These are phyloP conservation scores for Catharus fuscescens DNA, from an alignment of 2,113 vertebrate species.

Conservation along the genomic window DNA sequence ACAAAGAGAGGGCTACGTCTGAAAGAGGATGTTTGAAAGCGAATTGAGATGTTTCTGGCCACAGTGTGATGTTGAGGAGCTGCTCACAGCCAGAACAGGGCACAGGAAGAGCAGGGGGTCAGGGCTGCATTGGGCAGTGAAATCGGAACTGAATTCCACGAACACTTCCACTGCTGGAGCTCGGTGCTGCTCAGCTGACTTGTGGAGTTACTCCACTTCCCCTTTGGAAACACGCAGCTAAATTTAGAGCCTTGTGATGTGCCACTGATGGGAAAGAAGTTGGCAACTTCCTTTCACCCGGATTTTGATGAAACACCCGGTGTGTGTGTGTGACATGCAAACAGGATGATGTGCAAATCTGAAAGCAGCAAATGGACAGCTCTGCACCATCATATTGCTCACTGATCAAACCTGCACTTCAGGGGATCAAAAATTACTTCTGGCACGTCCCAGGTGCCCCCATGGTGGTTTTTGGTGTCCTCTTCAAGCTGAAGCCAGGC, in stretches of 20 bases:
- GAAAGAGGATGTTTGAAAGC: slow-evolving; percentile 22
- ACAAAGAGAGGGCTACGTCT: background rate
- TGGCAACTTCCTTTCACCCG: background rate
- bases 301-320: background rate
- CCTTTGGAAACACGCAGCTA: background rate
- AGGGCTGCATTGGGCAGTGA: background rate
- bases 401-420: background rate
- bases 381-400: fast-evolving
- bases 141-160: background rate
- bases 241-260: background rate
- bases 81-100: background rate
- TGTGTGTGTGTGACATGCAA: fast-evolving
- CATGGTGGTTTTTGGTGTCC: fast-evolving
- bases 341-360: no score
- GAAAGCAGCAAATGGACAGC: background rate
- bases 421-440: background rate
- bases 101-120: background rate
- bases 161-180: background rate
- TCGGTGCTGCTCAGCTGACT: background rate
- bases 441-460: fast-evolving
- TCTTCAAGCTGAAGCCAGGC: background rate
- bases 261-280: background rate
- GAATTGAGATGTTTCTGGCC: background rate
- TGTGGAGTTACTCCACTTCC: background rate
- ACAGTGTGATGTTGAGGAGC: fast-evolving